A percentile compares a stretch with the other conserved stretches of the same genome.
These are phyloP conservation scores for Mellivora capensis DNA, from an alignment of 2,113 vertebrate genomes.

Conservation along the genomic window DNA sequence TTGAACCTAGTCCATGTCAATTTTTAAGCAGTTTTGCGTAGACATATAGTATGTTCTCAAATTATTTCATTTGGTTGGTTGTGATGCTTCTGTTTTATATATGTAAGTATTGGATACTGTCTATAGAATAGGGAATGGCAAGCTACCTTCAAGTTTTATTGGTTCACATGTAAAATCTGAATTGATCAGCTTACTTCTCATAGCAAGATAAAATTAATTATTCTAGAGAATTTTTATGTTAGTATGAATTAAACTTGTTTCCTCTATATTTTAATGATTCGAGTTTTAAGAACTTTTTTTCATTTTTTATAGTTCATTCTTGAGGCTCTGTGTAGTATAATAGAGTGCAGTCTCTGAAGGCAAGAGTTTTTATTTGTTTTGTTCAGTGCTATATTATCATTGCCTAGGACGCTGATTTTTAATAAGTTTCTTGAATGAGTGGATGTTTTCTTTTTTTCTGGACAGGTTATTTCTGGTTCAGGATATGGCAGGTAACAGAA, in stretches of 20 bases:
- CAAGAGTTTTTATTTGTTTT: background rate
- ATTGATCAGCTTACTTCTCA: background rate
- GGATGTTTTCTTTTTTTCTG: background rate
- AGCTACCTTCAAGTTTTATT: background rate
- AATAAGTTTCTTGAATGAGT: background rate
- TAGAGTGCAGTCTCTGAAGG: background rate
- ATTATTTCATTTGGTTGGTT: background rate
- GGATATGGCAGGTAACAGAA: background rate
- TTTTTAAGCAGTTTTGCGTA: slow-evolving; percentile 19
- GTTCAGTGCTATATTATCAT: background rate
- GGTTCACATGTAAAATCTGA: background rate
- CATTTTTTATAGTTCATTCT: background rate
- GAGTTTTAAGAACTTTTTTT: background rate
- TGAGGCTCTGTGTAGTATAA: background rate
- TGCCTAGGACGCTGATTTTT: background rate
- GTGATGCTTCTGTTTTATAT: background rate
- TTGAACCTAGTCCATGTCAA: background rate
- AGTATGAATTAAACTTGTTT: background rate
- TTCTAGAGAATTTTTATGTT: background rate
- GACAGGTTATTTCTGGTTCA: background rate
- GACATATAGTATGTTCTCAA: background rate
- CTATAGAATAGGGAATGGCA: background rate
- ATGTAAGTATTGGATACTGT: background rate
- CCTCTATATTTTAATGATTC: background rate
- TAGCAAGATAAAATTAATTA: background rate